Evolutionary conservation across 2,797 vertebrate species (phyloP).

Genomic region (Notamacropus eugenii): DNA sequence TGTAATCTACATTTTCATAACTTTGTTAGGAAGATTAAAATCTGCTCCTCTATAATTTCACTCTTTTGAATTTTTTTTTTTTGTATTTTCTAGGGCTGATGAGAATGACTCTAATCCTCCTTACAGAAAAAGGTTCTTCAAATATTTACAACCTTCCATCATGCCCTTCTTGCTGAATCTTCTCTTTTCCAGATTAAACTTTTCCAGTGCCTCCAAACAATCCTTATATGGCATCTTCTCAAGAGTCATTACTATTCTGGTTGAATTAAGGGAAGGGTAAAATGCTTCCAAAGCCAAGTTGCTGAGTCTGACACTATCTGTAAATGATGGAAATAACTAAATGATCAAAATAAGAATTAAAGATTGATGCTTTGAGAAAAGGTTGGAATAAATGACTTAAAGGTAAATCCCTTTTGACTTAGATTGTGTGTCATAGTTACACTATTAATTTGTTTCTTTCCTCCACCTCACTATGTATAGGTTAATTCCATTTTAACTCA

Average conservation of each 20-base stretch:
- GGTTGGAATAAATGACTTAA: background rate
- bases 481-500: background rate
- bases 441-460: background rate
- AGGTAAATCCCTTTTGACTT: background rate
- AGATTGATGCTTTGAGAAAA: background rate
- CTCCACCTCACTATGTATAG: background rate
- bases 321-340: slow-evolving; percentile 27
- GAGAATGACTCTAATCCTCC: background rate
- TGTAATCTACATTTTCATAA: background rate
- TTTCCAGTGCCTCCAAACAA: background rate
- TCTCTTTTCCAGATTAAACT: background rate
- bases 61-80: background rate
- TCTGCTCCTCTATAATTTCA: background rate
- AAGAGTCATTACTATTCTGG: background rate
- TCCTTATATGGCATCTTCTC: background rate
- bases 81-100: background rate
- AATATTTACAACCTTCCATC: background rate
- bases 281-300: background rate
- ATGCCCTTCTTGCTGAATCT: background rate
- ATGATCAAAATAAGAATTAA: background rate
- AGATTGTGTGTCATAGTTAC: background rate
- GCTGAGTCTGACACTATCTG: background rate
- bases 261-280: background rate
- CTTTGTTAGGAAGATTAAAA: background rate
- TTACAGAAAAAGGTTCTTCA: background rate